A percentile compares a stretch with the other conserved stretches of the same genome.
Evolutionary conservation across 1,140 invertebrate species (phyloP).

Genomic region (Heliconius hewitsoni): DNA sequence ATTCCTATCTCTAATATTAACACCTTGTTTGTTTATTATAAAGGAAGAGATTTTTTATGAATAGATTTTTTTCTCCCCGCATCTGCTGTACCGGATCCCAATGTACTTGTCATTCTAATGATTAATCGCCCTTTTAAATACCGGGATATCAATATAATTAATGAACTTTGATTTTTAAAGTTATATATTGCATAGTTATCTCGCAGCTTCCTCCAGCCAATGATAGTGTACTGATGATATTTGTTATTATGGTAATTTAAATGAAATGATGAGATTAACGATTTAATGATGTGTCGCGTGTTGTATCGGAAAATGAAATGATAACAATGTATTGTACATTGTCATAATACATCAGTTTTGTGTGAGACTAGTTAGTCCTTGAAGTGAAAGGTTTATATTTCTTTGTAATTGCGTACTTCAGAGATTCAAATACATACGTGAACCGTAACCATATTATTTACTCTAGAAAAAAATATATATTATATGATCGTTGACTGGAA

Average conservation of each 20-base stretch:
- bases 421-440: too few species aligned
- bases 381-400: too few species aligned
- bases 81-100: constrained; percentile 57
- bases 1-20: constrained; percentile 70
- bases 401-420: too few species aligned
- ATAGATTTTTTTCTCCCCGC: constrained; percentile 52
- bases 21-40: constrained; percentile 73
- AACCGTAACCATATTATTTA: too few species aligned
- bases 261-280: not conserved
- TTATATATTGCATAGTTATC: not conserved
- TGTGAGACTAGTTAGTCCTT: too few species aligned
- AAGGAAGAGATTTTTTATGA: constrained; percentile 55
- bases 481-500: too few species aligned
- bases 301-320: not conserved
- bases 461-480: too few species aligned
- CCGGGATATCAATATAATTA: constrained; percentile 42
- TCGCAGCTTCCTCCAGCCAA: not conserved
- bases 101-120: constrained; percentile 58
- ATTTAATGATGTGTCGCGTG: not conserved
- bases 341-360: too few species aligned
- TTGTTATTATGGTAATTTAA: not conserved
- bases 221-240: not conserved
- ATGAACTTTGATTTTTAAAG: constrained; percentile 35
- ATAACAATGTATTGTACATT: not conserved
- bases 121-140: constrained; percentile 55